Base-by-base conservation (phyloP, 2,888 invertebrate genomes). In the Plagiodera versicolora region DNA sequence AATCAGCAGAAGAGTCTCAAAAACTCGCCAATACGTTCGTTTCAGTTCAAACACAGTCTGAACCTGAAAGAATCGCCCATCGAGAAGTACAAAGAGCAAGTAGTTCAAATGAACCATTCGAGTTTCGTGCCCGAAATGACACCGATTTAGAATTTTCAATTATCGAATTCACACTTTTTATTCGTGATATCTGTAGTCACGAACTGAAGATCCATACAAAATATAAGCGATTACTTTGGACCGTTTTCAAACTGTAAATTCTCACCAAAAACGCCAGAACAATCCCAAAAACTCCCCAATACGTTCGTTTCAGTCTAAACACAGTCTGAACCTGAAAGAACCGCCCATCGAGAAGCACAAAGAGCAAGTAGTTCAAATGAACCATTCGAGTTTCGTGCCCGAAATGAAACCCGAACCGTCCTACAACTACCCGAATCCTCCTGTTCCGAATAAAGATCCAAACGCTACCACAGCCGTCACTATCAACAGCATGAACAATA, bases 341-440 rank as follows among this genome's bases (percentile, higher is more conserved):
- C 65, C 63, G 32, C 58, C 63, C 4, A 66, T 60, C 35, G 70
- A 68, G 18, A 68, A 72, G 51, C 69, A 64, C 45, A 77, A 74
- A 52, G 77, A 76, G 24, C 77, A 73, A 56, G 74, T 77, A 20
- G 65, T 76, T 17, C 74, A 76, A 55, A 72, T 77, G 67, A 77
- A 77, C 58, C 77, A 76, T 60, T 70, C 72, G 1, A 71, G 64
- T 56, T 75, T 70, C 60, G 52, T 72, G 54, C 69, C 72, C 52
- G 74, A 75, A 30, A 66, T 75, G 49, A 73, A 75, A 58, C 72
- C 69, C 30, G 75, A 75, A 56, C 45, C 53, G n/a, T 72, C 70
- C 28, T 71, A 61, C 54, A 60, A 66, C 57, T 71, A 68, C 55
- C 70, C 67, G 56, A 65, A 54, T 18, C 50, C 59, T 5, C 64